phyloP scores from a whole-genome alignment of 53 echinoderm and acorn worm genomes.

The Astropecten irregularis region DNA sequence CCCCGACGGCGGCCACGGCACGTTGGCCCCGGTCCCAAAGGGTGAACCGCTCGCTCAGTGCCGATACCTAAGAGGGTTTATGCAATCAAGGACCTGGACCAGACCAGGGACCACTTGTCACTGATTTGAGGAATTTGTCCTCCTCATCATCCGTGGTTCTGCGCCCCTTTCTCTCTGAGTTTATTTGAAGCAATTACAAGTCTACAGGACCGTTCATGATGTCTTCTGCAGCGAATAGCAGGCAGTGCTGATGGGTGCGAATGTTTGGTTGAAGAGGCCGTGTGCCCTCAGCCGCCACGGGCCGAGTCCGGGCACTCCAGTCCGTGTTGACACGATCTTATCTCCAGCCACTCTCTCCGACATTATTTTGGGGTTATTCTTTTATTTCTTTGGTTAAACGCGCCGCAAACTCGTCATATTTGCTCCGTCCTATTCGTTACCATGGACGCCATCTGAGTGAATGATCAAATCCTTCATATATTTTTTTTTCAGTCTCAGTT shows the following conservation, averaged over 20 bases:
- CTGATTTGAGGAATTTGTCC: background rate
- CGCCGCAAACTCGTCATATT: background rate
- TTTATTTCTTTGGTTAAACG: background rate
- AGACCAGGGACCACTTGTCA: background rate
- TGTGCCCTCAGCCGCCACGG: too few species aligned
- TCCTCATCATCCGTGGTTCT: background rate
- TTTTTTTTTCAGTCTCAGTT: background rate
- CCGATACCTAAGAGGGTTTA: too few species aligned
- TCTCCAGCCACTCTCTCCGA: constrained; percentile 27
- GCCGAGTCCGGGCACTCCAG: constrained; percentile 5
- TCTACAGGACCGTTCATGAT: too few species aligned
- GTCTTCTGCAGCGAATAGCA: too few species aligned
- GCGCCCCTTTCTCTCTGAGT: background rate
- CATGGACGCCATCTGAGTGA: constrained; percentile 7
- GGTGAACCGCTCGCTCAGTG: too few species aligned
- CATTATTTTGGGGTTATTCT: constrained; percentile 19
- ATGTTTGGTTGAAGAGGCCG: too few species aligned
- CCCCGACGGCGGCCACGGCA: too few species aligned
- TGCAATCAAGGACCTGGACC: too few species aligned
- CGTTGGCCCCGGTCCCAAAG: too few species aligned
- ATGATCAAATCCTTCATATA: constrained; percentile 11
- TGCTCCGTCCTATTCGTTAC: background rate
- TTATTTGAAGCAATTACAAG: constrained; percentile 49
- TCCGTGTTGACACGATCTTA: constrained; percentile 41
- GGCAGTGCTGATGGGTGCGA: too few species aligned